Evolutionary conservation across 2,797 vertebrate species (phyloP), one percentile per base, ranked within the genome.

Genomic region (Parambassis ranga): DNA sequence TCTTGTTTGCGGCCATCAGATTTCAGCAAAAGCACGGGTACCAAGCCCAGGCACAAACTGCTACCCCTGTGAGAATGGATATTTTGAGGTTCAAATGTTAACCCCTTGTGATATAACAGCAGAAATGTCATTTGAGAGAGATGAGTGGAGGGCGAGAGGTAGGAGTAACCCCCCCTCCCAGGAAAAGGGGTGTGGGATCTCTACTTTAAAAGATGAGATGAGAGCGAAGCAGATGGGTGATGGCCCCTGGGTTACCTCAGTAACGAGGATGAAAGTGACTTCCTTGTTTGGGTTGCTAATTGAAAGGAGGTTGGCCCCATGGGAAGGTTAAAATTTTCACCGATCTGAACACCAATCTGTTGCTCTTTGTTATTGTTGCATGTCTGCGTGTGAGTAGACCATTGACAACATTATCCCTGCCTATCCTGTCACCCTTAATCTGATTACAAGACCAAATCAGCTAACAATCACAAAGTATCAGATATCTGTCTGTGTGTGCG

Each of bases 211-310:
- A 76, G 51, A 51, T 43, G 50, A 65, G 68, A 76, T 71, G 49
- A 66, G 65, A 78, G 60, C 60, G 64, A 70, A 83, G 60, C 90
- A 91, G 88, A 89, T 90, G 91, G 88, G 76, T 85, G 71, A 33
- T 71, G 82, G 75, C 79, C 78, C 58, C 52, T 23, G 66, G 74
- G 85, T 86, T 80, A 81, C 84, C 75, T 38, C 51, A 47, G 84
- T 78, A 83, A 79, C 81, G 60, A 76, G 68, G 76, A 88, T 83
- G 71, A 86, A 83, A 85, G 80, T 65, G 76, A 84, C 86, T 88
- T 90, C 71, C 79, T 79, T 85, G 86, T 90, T 89, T 90, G 66
- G 84, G 77, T 80, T 65, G 59, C 77, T 90, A 88, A 92, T 91
- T 90, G 86, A 92, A 91, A 90, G 81, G 76, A 79, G 84, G 63